phyloP scores from a whole-genome alignment of 2,113 vertebrate genomes.

The Neotoma lepida region DNA sequence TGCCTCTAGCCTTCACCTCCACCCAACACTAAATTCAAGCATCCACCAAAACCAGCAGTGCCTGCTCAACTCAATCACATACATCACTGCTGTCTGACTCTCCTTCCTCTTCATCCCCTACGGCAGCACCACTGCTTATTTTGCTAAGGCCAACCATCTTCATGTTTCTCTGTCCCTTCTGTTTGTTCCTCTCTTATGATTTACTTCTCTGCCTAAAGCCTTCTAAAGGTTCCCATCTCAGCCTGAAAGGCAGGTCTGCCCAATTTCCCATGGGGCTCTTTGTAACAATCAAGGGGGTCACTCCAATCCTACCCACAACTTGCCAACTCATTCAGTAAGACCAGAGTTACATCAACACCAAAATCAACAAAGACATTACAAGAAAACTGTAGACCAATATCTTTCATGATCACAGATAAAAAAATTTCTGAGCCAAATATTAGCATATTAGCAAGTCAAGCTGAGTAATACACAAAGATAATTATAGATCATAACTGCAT shows the following conservation, averaged over 20 bases:
- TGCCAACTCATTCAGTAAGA: constrained; percentile 5
- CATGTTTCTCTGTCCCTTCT: background rate
- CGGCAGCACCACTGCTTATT: background rate
- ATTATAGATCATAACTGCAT: background rate
- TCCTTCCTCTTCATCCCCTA: background rate
- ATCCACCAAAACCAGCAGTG: no score
- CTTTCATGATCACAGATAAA: background rate
- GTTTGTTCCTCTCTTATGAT: background rate
- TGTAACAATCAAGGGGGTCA: background rate
- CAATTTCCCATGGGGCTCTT: background rate
- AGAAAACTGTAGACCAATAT: background rate
- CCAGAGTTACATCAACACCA: background rate
- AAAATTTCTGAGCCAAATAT: constrained; percentile 5
- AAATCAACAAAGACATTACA: background rate
- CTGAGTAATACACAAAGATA: background rate
- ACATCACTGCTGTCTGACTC: no score
- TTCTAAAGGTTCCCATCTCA: background rate
- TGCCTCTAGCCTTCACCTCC: background rate
- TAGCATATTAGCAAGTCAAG: constrained; percentile 10
- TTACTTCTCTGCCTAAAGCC: background rate
- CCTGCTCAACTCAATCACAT: no score
- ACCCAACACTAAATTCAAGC: background rate
- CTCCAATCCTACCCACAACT: background rate
- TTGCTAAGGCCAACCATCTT: background rate
- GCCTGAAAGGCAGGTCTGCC: background rate